A percentile compares a stretch with the other conserved stretches of the same genome.
Conservation (phyloP, 37 sponge, comb jelly and placozoan genomes). For the Lycopodina hypogea region DNA sequence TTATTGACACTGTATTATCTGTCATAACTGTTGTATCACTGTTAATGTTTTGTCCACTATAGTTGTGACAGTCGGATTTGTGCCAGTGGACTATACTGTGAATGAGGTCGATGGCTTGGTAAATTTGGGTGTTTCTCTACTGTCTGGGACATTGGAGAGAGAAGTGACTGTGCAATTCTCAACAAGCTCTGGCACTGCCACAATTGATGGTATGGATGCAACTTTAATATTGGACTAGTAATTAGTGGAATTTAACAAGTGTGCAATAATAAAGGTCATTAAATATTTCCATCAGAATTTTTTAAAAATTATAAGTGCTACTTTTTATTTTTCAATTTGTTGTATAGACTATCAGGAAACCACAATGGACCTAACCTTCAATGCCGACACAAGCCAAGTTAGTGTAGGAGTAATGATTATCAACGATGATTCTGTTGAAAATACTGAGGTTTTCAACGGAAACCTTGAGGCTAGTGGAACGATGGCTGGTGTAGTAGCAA, state of each 20-base stretch:
- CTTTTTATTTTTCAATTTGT: no score
- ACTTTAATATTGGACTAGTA: no score
- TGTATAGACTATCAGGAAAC: neutral
- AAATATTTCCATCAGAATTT: no score
- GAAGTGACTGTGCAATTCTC: neutral
- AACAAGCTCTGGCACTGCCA: conserved; percentile 14
- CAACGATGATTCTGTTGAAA: neutral
- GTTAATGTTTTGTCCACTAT: neutral
- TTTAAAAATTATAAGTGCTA: no score
- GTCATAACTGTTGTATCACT: no score
- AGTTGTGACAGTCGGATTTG: conserved; percentile 31
- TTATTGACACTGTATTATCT: no score
- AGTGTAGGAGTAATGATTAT: neutral
- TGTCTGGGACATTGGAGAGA: conserved; percentile 6
- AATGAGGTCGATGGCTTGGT: conserved; percentile 3
- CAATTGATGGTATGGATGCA: neutral
- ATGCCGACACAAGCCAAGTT: neutral
- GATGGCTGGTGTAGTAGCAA: neutral
- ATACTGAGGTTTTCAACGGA: neutral
- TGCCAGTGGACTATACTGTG: neutral
- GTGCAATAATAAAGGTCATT: no score
- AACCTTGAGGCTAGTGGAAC: neutral
- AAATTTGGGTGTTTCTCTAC: neutral
- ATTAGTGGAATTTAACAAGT: no score
- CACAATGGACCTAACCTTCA: neutral